Conservation (phyloP, 2,113 vertebrate genomes). For the Saguinus imperator region DNA sequence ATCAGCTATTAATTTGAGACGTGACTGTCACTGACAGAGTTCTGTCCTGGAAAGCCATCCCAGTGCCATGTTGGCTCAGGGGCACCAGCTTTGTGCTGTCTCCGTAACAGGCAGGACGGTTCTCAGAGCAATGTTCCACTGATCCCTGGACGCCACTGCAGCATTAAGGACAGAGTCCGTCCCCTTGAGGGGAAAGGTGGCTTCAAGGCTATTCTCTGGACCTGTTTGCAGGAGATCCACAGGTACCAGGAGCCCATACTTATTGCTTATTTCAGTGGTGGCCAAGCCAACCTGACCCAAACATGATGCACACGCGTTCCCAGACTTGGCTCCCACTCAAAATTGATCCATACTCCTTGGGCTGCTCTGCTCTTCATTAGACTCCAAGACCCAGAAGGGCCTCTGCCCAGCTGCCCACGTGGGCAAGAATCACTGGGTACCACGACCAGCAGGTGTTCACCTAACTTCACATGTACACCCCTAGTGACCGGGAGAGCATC, state of each 20-base stretch:
- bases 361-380: neutral
- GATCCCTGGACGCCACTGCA: accelerated
- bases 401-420: neutral
- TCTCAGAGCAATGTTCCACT: accelerated
- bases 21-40: neutral
- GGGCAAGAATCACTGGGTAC: neutral
- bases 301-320: neutral
- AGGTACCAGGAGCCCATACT: neutral
- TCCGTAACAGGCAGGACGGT: neutral
- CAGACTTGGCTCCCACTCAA: neutral
- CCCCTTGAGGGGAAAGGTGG: neutral
- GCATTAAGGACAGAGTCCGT: neutral
- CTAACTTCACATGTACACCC: neutral
- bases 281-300: neutral
- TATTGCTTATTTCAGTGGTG: slow-evolving; percentile 69
- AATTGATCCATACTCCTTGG: neutral
- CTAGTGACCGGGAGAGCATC: neutral
- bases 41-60: neutral
- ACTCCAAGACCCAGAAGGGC: neutral
- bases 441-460: neutral
- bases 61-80: neutral
- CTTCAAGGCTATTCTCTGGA: neutral
- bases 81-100: neutral
- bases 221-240: neutral
- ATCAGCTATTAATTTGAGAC: neutral